Evolutionary conservation across 2,888 invertebrate species (phyloP), one percentile per base, ranked within the genome.

Genomic region (Rotaria sp.): DNA sequence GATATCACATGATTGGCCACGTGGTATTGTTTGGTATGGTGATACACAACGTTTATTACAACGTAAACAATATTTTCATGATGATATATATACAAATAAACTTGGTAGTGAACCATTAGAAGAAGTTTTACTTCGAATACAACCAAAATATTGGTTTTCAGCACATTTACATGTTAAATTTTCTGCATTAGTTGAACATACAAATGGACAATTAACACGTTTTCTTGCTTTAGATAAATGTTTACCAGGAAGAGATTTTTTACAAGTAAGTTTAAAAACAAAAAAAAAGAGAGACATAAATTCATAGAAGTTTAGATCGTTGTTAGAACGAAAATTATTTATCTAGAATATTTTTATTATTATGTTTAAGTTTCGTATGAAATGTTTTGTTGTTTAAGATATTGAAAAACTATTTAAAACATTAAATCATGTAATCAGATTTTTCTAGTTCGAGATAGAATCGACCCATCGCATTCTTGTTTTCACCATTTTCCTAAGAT

Each of bases 171-270:
- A 99, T 92, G 95, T 95, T 89, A 88, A 96, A 5, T 94, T 98
- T 11, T 93, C 94, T 57, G 96, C 97, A 91, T 91, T 86, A n/a
- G 80, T 50, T 24, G 59, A 87, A 59, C 84, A 87, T 59, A 52
- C 84, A 3, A 87, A 50, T 21, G 74, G 45, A 57, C 90, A 91
- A 41, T 88, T 90, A 0, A 95, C 97, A 0, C 95, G 94, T 90
- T 98, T 98, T 91, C 92, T 98, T 88, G 96, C 97, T 0, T 92
- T 98, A n/a, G 97, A 98, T 90, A 99, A 99, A 92, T 97, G 97
- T 91, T 92, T 98, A 85, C 97, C 97, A 0, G 94, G 93, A 89
- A 92, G 96, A 87, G 93, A 94, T 87, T 98, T 96, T 92, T 92
- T 98, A 74, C 97, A 98, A 93, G 93, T 97, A 87, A 85, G 85